Conservation (phyloP, 2,113 vertebrate genomes). For the Passer domesticus region DNA sequence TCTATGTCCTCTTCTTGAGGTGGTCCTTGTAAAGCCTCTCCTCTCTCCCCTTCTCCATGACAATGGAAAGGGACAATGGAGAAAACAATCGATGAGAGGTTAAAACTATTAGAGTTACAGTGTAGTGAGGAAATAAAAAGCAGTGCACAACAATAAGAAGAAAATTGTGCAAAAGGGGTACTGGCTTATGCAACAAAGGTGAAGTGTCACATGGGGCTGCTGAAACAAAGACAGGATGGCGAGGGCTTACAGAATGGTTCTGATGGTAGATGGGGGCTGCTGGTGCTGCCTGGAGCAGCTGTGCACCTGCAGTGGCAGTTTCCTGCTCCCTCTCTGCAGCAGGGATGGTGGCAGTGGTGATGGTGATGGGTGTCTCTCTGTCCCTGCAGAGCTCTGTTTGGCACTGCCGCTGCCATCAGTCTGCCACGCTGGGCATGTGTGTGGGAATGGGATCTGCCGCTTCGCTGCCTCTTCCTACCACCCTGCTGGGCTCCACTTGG, state of each 20-base stretch:
- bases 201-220: too few relatives aligned
- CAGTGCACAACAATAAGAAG: too few relatives aligned
- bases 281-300: not conserved
- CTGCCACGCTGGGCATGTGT: accelerated
- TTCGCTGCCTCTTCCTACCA: accelerated
- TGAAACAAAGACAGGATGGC: too few relatives aligned
- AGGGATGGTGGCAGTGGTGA: not conserved
- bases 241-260: not conserved
- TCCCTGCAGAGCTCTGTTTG: not conserved
- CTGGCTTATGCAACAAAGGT: too few relatives aligned
- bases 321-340: not conserved
- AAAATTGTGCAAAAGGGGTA: too few relatives aligned
- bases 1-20: too few relatives aligned
- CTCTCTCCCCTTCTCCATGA: too few relatives aligned
- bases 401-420: not conserved
- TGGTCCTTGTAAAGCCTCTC: too few relatives aligned
- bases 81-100: too few relatives aligned
- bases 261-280: not conserved
- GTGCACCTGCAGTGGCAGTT: not conserved
- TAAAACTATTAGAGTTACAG: too few relatives aligned
- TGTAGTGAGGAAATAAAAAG: too few relatives aligned
- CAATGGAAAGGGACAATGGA: too few relatives aligned
- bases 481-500: not conserved
- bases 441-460: not conserved
- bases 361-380: not conserved